phyloP scores from a whole-genome alignment of 2,113 vertebrate species.

The Globicephala melas region DNA sequence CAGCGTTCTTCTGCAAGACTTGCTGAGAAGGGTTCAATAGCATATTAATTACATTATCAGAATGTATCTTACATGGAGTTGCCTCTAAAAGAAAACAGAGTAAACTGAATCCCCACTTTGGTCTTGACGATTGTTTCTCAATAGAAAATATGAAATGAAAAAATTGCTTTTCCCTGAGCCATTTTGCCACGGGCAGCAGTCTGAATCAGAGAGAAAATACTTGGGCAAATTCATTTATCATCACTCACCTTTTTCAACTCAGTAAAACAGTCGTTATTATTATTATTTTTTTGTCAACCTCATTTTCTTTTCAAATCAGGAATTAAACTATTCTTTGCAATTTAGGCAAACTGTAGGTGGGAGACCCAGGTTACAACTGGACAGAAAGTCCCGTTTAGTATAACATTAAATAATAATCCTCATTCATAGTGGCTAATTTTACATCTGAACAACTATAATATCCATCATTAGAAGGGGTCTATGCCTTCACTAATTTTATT shows the following conservation, averaged over 20 bases:
- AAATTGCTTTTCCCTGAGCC: not conserved
- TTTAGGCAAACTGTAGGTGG: slow-evolving; percentile 45
- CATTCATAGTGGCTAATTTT: slow-evolving; percentile 62
- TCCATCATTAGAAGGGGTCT: slow-evolving; percentile 56
- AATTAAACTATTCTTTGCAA: slow-evolving; percentile 58
- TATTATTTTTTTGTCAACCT: slow-evolving; percentile 22
- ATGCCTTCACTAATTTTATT: slow-evolving; percentile 66
- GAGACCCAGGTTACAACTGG: slow-evolving; percentile 30
- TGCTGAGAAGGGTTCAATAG: not conserved
- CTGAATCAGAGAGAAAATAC: slow-evolving; percentile 17
- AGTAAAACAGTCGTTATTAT: slow-evolving; percentile 44
- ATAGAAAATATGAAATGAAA: not conserved
- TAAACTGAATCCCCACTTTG: not conserved
- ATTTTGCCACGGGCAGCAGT: not conserved
- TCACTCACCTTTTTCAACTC: slow-evolving; percentile 51
- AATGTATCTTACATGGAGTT: not conserved
- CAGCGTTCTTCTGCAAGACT: not conserved
- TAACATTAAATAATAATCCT: slow-evolving; percentile 62
- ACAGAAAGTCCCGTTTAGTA: slow-evolving; percentile 47
- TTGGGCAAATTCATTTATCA: slow-evolving; percentile 39
- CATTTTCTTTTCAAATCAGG: slow-evolving; percentile 56
- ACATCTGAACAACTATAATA: slow-evolving; percentile 66
- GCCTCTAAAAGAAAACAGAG: not conserved
- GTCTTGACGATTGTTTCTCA: not conserved
- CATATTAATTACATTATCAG: not conserved